Conservation (phyloP, 2,888 invertebrate species). For the Dolichomitus sp. region DNA sequence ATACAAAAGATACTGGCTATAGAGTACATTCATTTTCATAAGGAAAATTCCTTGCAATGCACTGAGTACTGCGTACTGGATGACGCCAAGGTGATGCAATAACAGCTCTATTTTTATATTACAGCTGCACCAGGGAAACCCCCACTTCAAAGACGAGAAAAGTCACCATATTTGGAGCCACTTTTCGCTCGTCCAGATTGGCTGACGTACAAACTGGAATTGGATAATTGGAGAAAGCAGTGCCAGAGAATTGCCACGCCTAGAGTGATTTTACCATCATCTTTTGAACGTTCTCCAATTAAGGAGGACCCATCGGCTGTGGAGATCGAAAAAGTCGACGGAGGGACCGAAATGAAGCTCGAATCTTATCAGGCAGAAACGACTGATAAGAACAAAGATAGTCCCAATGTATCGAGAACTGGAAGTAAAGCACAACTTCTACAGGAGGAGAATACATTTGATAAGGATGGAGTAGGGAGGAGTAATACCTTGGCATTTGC, state of each 20-base stretch:
- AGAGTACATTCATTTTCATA: too few relatives aligned
- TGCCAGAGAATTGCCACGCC: constrained; percentile 73
- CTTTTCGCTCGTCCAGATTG: constrained; percentile 71
- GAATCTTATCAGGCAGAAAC: constrained; percentile 37
- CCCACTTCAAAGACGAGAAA: constrained; percentile 50
- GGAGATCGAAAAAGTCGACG: constrained; percentile 10
- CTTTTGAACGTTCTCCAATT: constrained; percentile 31
- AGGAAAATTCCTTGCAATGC: too few relatives aligned
- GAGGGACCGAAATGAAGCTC: background rate
- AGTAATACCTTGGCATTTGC: background rate
- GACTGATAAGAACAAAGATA: constrained; percentile 28
- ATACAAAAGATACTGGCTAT: too few relatives aligned
- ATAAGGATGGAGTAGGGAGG: constrained; percentile 3
- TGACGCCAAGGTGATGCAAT: background rate
- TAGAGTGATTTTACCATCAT: constrained; percentile 73
- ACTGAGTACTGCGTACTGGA: background rate
- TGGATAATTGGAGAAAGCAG: constrained; percentile 74
- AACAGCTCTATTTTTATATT: constrained; percentile 40
- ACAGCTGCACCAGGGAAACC: constrained; percentile 72
- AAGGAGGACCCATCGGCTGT: background rate
- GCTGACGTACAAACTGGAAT: constrained; percentile 69
- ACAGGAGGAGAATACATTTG: constrained; percentile 21
- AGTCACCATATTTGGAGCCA: constrained; percentile 76
- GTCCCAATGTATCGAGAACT: background rate
- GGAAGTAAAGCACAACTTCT: background rate